A percentile compares a stretch with the other conserved stretches of the same genome.
These are phyloP conservation scores for Eueides isabella DNA, from an alignment of 1,140 invertebrate species.

Conservation along the genomic window DNA sequence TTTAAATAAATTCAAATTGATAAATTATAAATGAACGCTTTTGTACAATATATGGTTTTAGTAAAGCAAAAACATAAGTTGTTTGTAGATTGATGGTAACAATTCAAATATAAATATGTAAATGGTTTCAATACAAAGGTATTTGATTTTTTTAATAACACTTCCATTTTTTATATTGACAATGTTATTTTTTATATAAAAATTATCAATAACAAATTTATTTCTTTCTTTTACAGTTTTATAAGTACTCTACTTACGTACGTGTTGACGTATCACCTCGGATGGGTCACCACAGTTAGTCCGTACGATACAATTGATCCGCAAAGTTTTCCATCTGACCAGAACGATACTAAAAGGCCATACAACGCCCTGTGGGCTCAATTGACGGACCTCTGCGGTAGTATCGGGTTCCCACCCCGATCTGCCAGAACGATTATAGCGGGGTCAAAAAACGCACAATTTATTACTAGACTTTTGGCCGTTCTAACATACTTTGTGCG, in stretches of 20 bases:
- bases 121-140: too few relatives aligned
- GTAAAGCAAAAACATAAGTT: too few relatives aligned
- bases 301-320: conserved; percentile 68
- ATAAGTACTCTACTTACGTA: conserved; percentile 94
- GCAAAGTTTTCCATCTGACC: conserved; percentile 38
- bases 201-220: not conserved
- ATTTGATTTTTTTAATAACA: too few relatives aligned
- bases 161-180: not conserved
- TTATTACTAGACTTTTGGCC: conserved; percentile 86
- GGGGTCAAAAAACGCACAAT: conserved; percentile 85
- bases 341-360: conserved; percentile 54
- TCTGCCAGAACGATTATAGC: conserved; percentile 90
- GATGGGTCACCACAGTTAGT: conserved; percentile 92
- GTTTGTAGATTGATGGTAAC: too few relatives aligned
- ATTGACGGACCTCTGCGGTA: conserved; percentile 91
- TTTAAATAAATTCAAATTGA: too few relatives aligned
- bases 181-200: not conserved
- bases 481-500: conserved; percentile 93
- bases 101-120: too few relatives aligned
- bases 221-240: conserved; percentile 86
- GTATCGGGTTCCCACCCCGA: conserved; percentile 89
- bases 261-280: conserved; percentile 93
- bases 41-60: too few relatives aligned
- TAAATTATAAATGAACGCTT: too few relatives aligned
- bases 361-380: conserved; percentile 95